Percentiles rank a stretch among this genome's conserved stretches.
phyloP scores from a whole-genome alignment of 2,888 invertebrate species.

The Ramazzottius varieornatus region DNA sequence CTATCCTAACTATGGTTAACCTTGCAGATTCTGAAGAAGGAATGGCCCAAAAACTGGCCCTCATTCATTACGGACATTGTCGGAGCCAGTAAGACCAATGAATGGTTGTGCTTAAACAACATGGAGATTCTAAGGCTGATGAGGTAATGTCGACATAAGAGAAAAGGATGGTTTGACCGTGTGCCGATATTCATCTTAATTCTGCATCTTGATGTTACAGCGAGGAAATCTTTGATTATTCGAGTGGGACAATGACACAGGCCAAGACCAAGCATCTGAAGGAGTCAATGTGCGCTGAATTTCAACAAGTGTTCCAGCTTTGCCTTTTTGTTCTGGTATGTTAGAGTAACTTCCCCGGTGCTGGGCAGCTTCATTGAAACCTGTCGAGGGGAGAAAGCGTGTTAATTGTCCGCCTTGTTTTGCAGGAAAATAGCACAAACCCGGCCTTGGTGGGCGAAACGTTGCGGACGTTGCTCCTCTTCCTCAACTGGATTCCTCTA shows the following conservation, averaged over 20 bases:
- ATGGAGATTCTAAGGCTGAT: conserved; percentile 90
- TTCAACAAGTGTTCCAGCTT: conserved; percentile 86
- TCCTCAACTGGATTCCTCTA: conserved; percentile 97
- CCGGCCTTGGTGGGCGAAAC: conserved; percentile 83
- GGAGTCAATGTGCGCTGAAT: conserved; percentile 96
- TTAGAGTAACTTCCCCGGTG: conserved; percentile 8
- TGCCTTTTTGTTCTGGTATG: conserved; percentile 74
- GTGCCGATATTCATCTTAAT: neutral
- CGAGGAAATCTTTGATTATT: conserved; percentile 97
- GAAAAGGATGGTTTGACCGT: neutral
- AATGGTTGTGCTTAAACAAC: conserved; percentile 95
- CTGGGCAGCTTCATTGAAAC: too few species aligned
- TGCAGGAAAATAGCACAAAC: conserved; percentile 74
- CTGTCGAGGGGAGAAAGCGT: neutral
- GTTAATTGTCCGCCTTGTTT: conserved; percentile 10
- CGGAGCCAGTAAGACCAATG: conserved; percentile 92
- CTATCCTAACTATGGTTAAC: conserved; percentile 6
- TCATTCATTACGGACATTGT: conserved; percentile 96
- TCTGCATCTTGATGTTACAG: conserved; percentile 23
- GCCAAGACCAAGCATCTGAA: conserved; percentile 96
- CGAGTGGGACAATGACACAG: conserved; percentile 88
- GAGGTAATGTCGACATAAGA: conserved; percentile 28
- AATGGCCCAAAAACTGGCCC: conserved; percentile 99
- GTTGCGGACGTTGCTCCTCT: conserved; percentile 73
- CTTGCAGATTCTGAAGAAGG: conserved; percentile 64